phyloP scores from a whole-genome alignment of 2,888 invertebrate species.

The Branchinecta sandiegonensis region DNA sequence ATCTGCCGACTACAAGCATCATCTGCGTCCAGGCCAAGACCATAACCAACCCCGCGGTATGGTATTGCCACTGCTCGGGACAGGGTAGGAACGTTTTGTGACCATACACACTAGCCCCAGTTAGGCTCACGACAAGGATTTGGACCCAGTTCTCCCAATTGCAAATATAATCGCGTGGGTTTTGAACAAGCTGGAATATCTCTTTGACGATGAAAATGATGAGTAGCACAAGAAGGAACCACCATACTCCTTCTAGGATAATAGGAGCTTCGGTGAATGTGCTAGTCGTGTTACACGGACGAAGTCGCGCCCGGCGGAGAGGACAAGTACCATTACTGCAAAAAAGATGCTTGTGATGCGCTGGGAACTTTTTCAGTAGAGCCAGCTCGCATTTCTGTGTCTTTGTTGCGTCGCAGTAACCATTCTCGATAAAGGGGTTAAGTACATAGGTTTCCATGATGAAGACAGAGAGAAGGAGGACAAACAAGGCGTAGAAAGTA shows the following conservation, averaged over 20 bases:
- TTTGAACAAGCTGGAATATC: slow-evolving; percentile 59
- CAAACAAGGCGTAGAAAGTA: slow-evolving; percentile 57
- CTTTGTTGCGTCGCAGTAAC: background rate
- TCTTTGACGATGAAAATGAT: slow-evolving; percentile 43
- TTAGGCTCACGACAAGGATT: slow-evolving; percentile 43
- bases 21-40: slow-evolving; percentile 66
- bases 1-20: slow-evolving; percentile 70
- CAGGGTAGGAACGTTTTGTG: slow-evolving; percentile 18
- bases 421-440: slow-evolving; percentile 27
- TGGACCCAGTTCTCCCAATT: slow-evolving; percentile 77
- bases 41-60: slow-evolving; percentile 57
- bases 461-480: slow-evolving; percentile 55
- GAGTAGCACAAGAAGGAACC: slow-evolving; percentile 27
- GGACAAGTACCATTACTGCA: slow-evolving; percentile 23
- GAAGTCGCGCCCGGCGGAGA: slow-evolving; percentile 9
- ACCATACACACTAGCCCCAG: background rate
- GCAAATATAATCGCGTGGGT: slow-evolving; percentile 52
- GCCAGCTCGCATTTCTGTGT: slow-evolving; percentile 10
- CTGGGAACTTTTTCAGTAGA: background rate
- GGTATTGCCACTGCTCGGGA: slow-evolving; percentile 52
- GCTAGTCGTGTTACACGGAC: background rate
- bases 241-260: slow-evolving; percentile 25
- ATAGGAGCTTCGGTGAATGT: slow-evolving; percentile 12
- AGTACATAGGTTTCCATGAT: slow-evolving; percentile 43
- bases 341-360: background rate